Evolutionary conservation across 2,113 vertebrate species (phyloP), one percentile per base, ranked within the genome.

Genomic region (Siniperca chuatsi): DNA sequence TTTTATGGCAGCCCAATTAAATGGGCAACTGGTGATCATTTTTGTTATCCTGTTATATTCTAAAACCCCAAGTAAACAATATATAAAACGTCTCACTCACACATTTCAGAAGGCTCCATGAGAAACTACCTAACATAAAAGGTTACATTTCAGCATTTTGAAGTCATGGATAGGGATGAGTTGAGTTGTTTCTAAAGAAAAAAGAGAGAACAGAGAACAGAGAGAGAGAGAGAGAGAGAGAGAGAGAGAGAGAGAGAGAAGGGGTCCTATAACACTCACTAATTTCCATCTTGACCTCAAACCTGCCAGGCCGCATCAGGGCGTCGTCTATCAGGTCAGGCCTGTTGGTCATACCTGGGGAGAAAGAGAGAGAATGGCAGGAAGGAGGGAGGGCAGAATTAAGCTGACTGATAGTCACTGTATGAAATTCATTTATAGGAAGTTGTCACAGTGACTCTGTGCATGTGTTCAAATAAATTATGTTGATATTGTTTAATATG

Each of bases 201-300:
- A 25, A 50, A 35, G n/a, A 52, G n/a, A 50, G 2, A 7, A 25
- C 50, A 54, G 20, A 44, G 6, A 21, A 37, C 18, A 52, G 25
- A 50, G 2, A 7, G 40, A 25, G 25, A 25, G 6, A 21, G 16
- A 48, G 12, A 48, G 29, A 29, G 29, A 29, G 40, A 40, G 40
- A 37, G 25, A 52, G 25, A 50, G 2, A 7, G 40, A 40, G 40
- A 44, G 9, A 44, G 9, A 50, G 7, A 54, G 7, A 54, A 21
- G 18, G 52, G 18, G 1, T 21, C 8, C 10, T 0, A 3, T 1
- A 37, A 66, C 11, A 81, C 92, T 91, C 72, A 99, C 98, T 97
- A 4, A 99, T 99, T 93, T 99, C 98, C 98, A 99, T 99, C 83
- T 99, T 99, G 87, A 99, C 98, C 91, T 99, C 98, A 94, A 99